Conservation (phyloP, 1,140 invertebrate genomes). For the Zaprionus tsacasi region DNA sequence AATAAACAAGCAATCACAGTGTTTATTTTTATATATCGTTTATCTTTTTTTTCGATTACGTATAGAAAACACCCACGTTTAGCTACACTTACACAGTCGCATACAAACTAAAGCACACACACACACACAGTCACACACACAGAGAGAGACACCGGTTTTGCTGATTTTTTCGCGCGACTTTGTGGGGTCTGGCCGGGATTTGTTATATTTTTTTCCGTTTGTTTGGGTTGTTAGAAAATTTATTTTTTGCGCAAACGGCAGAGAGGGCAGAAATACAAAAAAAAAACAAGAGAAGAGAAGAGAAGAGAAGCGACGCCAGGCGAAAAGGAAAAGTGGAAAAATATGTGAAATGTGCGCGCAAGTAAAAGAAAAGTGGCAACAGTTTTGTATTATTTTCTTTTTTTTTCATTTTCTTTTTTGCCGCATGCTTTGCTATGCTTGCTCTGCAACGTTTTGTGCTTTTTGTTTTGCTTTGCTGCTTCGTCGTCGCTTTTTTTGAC, state of each 20-base stretch:
- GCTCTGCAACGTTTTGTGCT: constrained; percentile 68
- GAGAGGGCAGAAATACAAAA: constrained; percentile 10
- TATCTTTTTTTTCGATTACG: constrained; percentile 71
- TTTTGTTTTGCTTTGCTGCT: constrained; percentile 76
- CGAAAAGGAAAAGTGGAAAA: constrained; percentile 63
- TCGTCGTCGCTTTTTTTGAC: constrained; percentile 46
- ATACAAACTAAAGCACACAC: constrained; percentile 11
- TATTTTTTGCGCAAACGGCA: constrained; percentile 71
- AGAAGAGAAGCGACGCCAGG: constrained; percentile 32
- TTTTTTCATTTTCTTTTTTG: constrained; percentile 40
- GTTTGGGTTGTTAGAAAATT: constrained; percentile 82
- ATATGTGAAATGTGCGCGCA: constrained; percentile 63
- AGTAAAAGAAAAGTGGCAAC: constrained; percentile 82
- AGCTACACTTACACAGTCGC: background rate
- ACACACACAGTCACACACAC: constrained; percentile 22
- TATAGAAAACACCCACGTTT: constrained; percentile 19
- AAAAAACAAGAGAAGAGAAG: constrained; percentile 16
- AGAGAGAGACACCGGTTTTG: constrained; percentile 3
- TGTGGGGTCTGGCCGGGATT: constrained; percentile 60
- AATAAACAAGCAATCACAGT: constrained; percentile 54
- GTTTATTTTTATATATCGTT: constrained; percentile 62
- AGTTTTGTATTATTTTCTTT: constrained; percentile 51
- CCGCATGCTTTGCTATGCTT: constrained; percentile 19
- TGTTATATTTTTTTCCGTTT: constrained; percentile 76
- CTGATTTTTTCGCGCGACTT: constrained; percentile 68